Evolutionary conservation across 2,113 vertebrate species (phyloP), one percentile per base, ranked within the genome.

Genomic region (Diadophis punctatus): DNA sequence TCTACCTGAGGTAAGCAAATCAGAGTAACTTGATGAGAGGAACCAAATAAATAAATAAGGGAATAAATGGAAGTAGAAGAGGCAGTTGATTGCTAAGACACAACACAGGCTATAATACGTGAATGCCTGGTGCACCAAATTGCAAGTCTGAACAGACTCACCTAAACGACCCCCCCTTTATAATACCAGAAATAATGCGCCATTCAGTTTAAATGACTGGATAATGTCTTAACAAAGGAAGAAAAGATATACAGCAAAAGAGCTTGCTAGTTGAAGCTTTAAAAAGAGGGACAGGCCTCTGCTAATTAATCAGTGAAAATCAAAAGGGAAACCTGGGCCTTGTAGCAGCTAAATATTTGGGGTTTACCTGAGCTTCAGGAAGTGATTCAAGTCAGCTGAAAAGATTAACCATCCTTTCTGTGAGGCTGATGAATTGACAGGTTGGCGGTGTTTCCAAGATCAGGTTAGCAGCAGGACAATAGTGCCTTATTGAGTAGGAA

Each of bases 361-460:
- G 93, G 92, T 96, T 96, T 96, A 93, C 92, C 58, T 90, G 93
- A 95, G 91, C 95, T 94, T 86, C 94, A 96, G 96, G 97, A 97
- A 97, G 97, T 96, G 86, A 97, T 96, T 91, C 94, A 94, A 95
- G 87, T 93, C 94, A 95, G 84, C 93, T 96, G 95, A 96, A 96
- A 96, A 96, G 96, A 96, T 96, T 97, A 97, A 93, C 91, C 90
- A 91, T 93, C 93, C 94, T 93, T 96, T 96, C 96, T 96, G 94
- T 94, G 88, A 30, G 84, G 6, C n/a, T 96, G 97, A 97, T 93
- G 93, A 95, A 95, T 94, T 97, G 96, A 96, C 96, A 97, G 96
- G 90, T 96, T 74, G 91, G 90, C 92, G 90, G 95, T 87, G 91
- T 95, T 96, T 93, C 94, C 90, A 93, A 94, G 95, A 95, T 96